These are phyloP conservation scores for Eidolon helvum DNA, from an alignment of 2,113 vertebrate species.

Conservation along the genomic window DNA sequence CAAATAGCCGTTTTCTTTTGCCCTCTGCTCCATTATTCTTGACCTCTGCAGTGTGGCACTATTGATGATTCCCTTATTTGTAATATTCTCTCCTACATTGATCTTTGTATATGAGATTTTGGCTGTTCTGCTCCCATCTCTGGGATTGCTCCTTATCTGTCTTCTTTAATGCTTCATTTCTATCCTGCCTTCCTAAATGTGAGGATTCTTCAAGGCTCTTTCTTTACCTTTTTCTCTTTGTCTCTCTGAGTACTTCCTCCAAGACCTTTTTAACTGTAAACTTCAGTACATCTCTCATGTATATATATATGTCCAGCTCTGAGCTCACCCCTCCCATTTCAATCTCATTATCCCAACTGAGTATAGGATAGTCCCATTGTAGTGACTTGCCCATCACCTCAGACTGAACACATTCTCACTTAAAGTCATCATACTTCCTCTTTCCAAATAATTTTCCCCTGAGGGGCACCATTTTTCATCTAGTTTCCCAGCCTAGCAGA, in stretches of 20 bases:
- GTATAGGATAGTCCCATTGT: background rate
- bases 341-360: background rate
- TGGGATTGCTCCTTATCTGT: background rate
- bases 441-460: background rate
- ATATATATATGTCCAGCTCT: background rate
- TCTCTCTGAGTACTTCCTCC: background rate
- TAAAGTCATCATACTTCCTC: background rate
- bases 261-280: background rate
- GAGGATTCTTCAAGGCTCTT: background rate
- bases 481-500: background rate
- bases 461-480: background rate
- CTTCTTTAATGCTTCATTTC: background rate
- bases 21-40: too few relatives aligned
- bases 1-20: background rate
- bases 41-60: background rate
- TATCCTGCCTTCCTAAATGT: background rate
- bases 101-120: background rate
- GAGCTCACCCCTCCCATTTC: background rate
- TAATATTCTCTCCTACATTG: background rate
- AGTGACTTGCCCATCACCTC: background rate
- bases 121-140: background rate
- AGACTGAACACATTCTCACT: background rate
- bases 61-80: background rate
- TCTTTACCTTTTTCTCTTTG: background rate
- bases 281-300: fast-evolving